These are phyloP conservation scores for Uria aalge DNA, from an alignment of 2,113 vertebrate genomes.

Conservation along the genomic window DNA sequence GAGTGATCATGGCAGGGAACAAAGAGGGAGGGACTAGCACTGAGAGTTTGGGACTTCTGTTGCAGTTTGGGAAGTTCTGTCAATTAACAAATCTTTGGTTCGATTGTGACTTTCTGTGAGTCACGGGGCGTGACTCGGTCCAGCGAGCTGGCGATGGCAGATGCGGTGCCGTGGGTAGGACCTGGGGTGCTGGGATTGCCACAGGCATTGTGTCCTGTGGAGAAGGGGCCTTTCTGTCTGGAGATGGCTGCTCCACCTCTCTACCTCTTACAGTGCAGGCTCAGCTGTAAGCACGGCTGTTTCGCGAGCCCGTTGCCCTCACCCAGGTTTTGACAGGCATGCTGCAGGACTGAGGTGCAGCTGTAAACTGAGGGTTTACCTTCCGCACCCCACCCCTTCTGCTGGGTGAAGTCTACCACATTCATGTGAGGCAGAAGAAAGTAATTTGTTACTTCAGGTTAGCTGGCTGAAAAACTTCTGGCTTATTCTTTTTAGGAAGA, in stretches of 20 bases:
- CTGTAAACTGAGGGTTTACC: neutral
- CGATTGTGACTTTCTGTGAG: neutral
- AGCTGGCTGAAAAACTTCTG: neutral
- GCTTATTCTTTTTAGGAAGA: neutral
- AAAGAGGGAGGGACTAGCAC: neutral
- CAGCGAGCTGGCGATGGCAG: neutral
- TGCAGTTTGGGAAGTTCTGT: neutral
- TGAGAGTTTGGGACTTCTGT: neutral
- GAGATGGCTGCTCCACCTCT: neutral
- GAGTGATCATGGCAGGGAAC: rapidly evolving
- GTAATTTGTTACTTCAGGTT: rapidly evolving
- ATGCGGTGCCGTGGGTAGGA: no score
- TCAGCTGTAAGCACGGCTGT: neutral
- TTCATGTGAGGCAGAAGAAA: neutral
- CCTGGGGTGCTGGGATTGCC: neutral
- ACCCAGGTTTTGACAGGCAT: rapidly evolving
- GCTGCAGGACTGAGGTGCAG: neutral
- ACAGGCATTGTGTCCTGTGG: no score
- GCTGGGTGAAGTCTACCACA: neutral
- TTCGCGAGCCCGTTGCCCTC: neutral
- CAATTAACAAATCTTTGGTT: neutral
- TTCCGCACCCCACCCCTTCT: neutral
- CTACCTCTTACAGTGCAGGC: neutral
- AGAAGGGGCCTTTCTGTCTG: neutral
- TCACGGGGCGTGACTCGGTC: neutral